Evolutionary conservation across 2,888 invertebrate species (phyloP).

Genomic region (Andricus quercusramuli): DNA sequence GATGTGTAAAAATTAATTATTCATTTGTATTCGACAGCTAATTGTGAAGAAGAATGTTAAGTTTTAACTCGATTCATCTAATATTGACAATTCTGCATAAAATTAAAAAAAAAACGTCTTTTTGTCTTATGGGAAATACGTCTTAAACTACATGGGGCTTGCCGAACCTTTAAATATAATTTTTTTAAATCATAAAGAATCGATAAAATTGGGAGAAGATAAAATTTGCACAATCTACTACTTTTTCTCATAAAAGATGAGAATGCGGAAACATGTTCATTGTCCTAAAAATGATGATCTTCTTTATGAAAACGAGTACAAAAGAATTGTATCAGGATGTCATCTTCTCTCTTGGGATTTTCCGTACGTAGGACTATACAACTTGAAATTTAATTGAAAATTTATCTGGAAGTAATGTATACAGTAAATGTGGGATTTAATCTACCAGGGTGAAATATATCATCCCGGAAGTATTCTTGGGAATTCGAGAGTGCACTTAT

Average conservation of each 20-base stretch:
- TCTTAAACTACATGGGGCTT: no score
- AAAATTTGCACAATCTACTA: no score
- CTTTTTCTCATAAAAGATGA: neutral
- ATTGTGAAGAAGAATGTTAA: no score
- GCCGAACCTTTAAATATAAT: no score
- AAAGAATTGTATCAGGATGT: neutral
- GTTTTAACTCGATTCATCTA: no score
- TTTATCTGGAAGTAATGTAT: neutral
- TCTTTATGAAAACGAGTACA: neutral
- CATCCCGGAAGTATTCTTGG: constrained; percentile 20
- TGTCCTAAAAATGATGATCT: neutral
- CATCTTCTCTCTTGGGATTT: neutral
- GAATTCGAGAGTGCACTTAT: constrained; percentile 33
- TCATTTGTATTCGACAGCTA: no score
- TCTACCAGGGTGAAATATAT: constrained; percentile 13
- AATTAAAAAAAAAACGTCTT: no score
- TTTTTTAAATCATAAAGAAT: no score
- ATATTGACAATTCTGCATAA: no score
- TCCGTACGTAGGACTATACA: neutral
- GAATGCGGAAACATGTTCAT: neutral
- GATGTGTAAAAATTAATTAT: no score
- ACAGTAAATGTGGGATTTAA: constrained; percentile 12
- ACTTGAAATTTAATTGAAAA: constrained; percentile 9
- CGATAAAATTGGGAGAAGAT: no score
- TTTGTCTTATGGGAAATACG: no score